Base-by-base conservation (phyloP, 2,797 vertebrate species). In the Clarias platycephalus region DNA sequence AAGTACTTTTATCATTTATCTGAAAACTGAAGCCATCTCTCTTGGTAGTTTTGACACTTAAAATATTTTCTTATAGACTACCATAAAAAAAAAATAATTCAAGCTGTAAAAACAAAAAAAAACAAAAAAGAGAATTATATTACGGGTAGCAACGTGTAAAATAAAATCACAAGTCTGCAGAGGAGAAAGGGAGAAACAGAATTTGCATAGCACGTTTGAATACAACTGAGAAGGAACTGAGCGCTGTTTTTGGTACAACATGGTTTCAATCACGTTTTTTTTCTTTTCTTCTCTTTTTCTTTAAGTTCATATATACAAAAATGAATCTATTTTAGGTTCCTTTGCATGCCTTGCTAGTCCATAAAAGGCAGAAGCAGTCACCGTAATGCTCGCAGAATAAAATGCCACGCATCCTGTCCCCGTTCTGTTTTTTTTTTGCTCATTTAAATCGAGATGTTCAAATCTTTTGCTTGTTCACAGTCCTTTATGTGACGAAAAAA, bases 181-280 rank as follows among this genome's bases (percentile, higher is more conserved):
- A 93, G 90, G 85, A 91, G 88, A 90, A 53, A 91, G 86, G 89
- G 91, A 95, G 95, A 93, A 91, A 93, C 91, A 96, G 93, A 95
- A 95, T 98, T 89, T 98, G 97, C 97, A 99, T 99, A 99, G 97
- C 97, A 94, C 94, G 95, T 97, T 92, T 95, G 96, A 95, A 95
- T 93, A 89, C 90, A 95, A 97, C 93, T 93, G 93, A 95, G 94
- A 90, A 92, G 87, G 89, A 93, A 92, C 90, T 90, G 93, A 93
- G 95, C 26, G 26, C 90, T 89, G 90, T 95, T 94, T 97, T 97
- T 97, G 96, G 96, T 98, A 96, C 95, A 96, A 94, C 93, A 95
- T 92, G 90, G 90, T 94, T 93, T 96, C 93, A 26, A 88, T 91
- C 93, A 94, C 91, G 94, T 92, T 93, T 91, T 94, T 94, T 92